Base-by-base conservation (phyloP, 2,888 invertebrate species). In the Ichneumoninae sp. region DNA sequence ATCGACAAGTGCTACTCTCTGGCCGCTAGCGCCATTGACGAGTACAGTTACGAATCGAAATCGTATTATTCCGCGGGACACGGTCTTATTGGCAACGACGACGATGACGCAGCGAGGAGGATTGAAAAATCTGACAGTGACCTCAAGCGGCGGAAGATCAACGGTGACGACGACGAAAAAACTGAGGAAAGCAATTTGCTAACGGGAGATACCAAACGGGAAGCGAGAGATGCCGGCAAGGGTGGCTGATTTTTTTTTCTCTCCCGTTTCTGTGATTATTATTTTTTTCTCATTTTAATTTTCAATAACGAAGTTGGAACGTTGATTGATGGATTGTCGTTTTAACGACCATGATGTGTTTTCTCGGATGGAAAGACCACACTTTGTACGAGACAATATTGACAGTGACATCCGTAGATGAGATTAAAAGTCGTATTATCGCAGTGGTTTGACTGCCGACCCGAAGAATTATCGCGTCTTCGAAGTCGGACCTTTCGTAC, bases 41-140 rank as follows among this genome's bases (percentile, higher is more conserved):
- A 84, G 22, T 84, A 82, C 74, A 72, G 66, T 10, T 84, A 79
- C 60, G 82, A 82, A 72, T 75, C 84, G 13, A 62, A 74, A 72
- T 69, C 75, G 10, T 82, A 82, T 66, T 79, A 66, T 57, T 76
- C 82, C 1, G 26, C 75, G 16, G 72, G 71, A 22, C 30, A 60
- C n/a, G 47, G 50, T 7, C 36, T 68, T 0, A 26, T 76, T 16
- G 68, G 57, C 36, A 69, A 71, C 52, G 75, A 60, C 36, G 74
- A 75, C 52, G 75, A 68, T 8, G 60, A 26, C 19, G 50, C 54
- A 4, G 8, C 52, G 26, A 75, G 30, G 26, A 66, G 16, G n/a
- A 44, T 81, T 26, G 70, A 66, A n/a, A 75, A 78, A 74, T 66
- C 70, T 3, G 57, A 66, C 30, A 16, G 7, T 26, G 76, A 69